These are phyloP conservation scores for Orchesella cincta DNA, from an alignment of 1,140 invertebrate genomes.

Conservation along the genomic window DNA sequence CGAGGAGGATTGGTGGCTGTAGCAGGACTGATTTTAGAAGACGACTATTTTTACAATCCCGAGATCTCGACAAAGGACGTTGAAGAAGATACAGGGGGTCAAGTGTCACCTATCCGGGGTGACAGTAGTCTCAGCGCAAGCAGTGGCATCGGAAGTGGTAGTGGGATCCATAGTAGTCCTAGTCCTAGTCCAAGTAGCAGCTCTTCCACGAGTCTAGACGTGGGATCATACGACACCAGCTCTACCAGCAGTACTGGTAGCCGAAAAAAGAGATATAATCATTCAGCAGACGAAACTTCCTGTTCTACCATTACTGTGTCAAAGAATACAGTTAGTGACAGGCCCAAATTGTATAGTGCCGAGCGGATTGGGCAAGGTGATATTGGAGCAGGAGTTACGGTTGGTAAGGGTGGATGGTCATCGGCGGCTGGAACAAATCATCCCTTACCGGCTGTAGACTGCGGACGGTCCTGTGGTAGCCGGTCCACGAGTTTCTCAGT, in stretches of 20 bases:
- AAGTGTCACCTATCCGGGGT: background rate
- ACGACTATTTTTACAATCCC: constrained; percentile 52
- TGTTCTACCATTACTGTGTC: constrained; percentile 10
- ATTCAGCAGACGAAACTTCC: background rate
- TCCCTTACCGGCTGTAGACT: constrained; percentile 8
- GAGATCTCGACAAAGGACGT: constrained; percentile 14
- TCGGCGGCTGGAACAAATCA: background rate
- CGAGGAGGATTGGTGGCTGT: constrained; percentile 65
- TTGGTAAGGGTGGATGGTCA: background rate
- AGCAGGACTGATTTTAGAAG: constrained; percentile 60
- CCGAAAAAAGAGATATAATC: background rate
- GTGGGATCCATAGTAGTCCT: constrained; percentile 12
- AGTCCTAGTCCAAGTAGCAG: constrained; percentile 37
- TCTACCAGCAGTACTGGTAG: background rate
- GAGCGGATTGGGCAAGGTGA: background rate
- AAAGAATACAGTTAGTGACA: background rate
- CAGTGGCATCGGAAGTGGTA: constrained; percentile 15
- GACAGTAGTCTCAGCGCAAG: constrained; percentile 4
- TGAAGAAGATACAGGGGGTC: background rate
- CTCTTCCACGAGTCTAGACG: constrained; percentile 29
- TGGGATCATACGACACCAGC: constrained; percentile 17
- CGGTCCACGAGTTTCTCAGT: background rate
- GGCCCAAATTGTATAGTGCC: background rate
- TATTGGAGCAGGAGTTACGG: background rate
- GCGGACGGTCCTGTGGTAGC: background rate